These are phyloP conservation scores for Cavia aperea DNA, from an alignment of 2,113 vertebrate species.

Conservation along the genomic window DNA sequence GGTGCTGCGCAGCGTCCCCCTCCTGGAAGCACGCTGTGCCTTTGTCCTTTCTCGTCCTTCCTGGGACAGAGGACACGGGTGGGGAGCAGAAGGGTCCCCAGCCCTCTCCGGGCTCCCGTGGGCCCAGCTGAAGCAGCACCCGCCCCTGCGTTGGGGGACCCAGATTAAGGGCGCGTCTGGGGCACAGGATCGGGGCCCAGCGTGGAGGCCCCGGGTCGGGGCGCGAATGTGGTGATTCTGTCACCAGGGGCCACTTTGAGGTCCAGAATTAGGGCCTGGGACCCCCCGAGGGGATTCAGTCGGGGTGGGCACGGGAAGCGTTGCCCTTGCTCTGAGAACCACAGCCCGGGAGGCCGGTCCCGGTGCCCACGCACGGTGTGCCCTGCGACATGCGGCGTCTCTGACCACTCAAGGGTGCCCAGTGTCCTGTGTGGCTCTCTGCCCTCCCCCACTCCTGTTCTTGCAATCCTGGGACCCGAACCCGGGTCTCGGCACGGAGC, in stretches of 20 bases:
- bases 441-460: neutral
- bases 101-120: neutral
- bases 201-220: neutral
- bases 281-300: neutral
- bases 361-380: fast-evolving
- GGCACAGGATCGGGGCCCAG: neutral
- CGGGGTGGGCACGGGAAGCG: neutral
- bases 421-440: neutral
- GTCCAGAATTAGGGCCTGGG: neutral
- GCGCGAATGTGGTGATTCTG: fast-evolving
- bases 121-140: fast-evolving
- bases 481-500: neutral
- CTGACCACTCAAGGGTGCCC: neutral
- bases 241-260: neutral
- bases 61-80: neutral
- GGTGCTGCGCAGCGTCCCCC: neutral
- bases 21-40: neutral
- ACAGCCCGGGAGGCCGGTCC: neutral
- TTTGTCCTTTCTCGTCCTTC: neutral
- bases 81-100: neutral
- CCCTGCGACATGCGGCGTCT: neutral
- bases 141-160: neutral
- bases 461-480: neutral
- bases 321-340: too few relatives aligned
- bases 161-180: fast-evolving